Conservation (phyloP, 2,113 vertebrate genomes). For the Barnardius zonarius region DNA sequence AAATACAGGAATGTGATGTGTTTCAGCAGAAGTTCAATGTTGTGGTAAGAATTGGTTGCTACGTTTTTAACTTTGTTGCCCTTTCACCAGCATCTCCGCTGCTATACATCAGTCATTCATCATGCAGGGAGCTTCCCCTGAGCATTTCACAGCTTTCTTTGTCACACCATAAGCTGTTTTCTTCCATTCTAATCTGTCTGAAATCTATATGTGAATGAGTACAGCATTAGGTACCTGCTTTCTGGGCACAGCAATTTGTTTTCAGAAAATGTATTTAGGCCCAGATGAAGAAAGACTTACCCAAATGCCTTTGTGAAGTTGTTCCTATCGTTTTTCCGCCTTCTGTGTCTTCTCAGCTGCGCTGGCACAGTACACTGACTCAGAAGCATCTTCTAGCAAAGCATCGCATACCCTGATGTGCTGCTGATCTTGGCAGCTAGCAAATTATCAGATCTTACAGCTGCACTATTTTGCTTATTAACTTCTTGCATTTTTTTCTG, state of each 20-base stretch:
- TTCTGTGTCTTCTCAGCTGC: not conserved
- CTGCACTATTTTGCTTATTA: not conserved
- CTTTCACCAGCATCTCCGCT: not conserved
- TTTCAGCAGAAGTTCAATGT: not conserved
- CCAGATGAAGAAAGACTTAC: not conserved
- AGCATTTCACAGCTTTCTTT: not conserved
- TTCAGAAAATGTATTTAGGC: not conserved
- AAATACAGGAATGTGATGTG: not conserved
- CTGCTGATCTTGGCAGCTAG: not conserved
- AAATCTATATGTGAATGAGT: not conserved
- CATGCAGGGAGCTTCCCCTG: rapidly evolving
- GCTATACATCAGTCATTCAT: not conserved
- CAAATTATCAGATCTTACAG: not conserved
- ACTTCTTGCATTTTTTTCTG: not conserved
- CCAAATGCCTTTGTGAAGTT: not conserved
- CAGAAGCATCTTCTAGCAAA: not conserved
- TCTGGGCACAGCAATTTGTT: not conserved
- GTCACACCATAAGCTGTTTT: not conserved
- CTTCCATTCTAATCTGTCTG: not conserved
- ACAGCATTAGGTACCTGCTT: not conserved
- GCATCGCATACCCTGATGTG: rapidly evolving
- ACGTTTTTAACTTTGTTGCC: not conserved
- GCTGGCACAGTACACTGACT: rapidly evolving
- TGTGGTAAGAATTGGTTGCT: not conserved
- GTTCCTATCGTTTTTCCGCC: not conserved